Conservation (phyloP, 2,113 vertebrate species). For the Ammodytes dubius region DNA sequence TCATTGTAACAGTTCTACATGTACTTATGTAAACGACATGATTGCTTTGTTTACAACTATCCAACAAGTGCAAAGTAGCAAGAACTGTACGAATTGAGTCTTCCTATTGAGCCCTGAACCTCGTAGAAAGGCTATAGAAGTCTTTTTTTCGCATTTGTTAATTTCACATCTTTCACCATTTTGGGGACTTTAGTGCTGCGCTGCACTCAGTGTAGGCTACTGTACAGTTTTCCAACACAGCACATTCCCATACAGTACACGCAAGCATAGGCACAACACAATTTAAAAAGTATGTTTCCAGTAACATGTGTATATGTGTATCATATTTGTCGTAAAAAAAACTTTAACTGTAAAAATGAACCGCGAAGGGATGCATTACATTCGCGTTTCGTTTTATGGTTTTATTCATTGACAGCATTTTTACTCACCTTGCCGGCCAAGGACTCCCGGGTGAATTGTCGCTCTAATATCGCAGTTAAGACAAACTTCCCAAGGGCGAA, state of each 20-base stretch:
- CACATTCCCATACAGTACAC: neutral
- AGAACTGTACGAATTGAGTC: too few species aligned
- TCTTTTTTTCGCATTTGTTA: neutral
- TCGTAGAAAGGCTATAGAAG: too few species aligned
- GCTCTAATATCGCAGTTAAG: neutral
- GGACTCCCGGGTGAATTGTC: neutral
- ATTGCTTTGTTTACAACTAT: too few species aligned
- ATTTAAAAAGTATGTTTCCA: neutral
- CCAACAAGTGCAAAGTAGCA: too few species aligned
- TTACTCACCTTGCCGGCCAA: constrained; percentile 61
- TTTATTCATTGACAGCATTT: neutral
- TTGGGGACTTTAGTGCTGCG: neutral
- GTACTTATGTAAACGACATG: too few species aligned
- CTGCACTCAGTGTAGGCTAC: too few species aligned
- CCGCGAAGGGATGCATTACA: accelerated
- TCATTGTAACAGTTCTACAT: too few species aligned
- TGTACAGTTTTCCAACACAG: constrained; percentile 1
- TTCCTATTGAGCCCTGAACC: too few species aligned
- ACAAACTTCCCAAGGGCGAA: constrained; percentile 24
- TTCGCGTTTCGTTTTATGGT: neutral
- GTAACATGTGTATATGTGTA: neutral
- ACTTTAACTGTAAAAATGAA: neutral
- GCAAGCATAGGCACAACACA: too few species aligned
- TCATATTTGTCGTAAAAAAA: neutral
- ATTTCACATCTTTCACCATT: constrained; percentile 4